Evolutionary conservation across 1,140 invertebrate species (phyloP), one percentile per base, ranked within the genome.

Genomic region (Carposina sasakii): DNA sequence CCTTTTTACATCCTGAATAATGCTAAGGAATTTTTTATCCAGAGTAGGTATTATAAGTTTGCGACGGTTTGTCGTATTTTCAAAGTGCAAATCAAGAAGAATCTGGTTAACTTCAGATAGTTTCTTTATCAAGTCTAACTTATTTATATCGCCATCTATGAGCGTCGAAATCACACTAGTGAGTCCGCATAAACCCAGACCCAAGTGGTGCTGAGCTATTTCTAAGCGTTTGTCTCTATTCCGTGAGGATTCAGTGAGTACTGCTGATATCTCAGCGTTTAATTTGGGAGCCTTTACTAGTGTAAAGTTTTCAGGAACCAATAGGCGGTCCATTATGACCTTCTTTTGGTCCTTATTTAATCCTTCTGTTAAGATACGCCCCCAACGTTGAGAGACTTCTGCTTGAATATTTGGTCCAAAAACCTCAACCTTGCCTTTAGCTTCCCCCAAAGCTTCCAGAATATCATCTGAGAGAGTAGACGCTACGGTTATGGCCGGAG

Each of bases 41-140:
- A 47, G 37, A 3, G 13, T 17, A 5, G 31, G 17, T 17, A 36
- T 10, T 0, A 36, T 26, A 17, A 47, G 15, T 19, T 47, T 47
- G 10, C 44, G 20, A 36, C 44, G 36, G 15, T 10, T 24, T 13
- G 9, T 36, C 3, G 44, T 47, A 37, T 37, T 47, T 10, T 47
- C 31, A 12, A 10, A 26, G 12, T 47, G 44, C 3, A 47, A 19
- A 36, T 46, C 43, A 2, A 19, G 10, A 9, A 46, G 19, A n/a
- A 46, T 13, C 30, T 46, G 43, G 16, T 20, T 34, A 13, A 34
- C 5, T 4, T 46, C 43, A 8, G 43, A 20, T 13, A 46, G 22
- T 24, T 46, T 16, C 12, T 36, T 46, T 46, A 46, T 43, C 2
- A 43, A n/a, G n/a, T n/a, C n/a, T n/a, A n/a, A n/a, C n/a, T n/a